Evolutionary conservation across 2,797 vertebrate genomes (phyloP).

Genomic region (Ptychadena robeensis): DNA sequence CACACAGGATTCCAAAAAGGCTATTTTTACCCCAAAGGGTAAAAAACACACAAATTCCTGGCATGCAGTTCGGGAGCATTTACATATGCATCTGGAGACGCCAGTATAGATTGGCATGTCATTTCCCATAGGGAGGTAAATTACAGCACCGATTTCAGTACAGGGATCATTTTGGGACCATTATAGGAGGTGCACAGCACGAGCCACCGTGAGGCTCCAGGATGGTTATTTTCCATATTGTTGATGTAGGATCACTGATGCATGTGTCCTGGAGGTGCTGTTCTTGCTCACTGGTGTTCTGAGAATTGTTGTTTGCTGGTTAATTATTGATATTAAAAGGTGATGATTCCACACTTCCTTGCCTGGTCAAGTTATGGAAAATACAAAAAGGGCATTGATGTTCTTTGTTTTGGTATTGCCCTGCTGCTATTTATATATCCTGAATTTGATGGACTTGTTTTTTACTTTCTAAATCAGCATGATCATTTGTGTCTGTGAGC

Average conservation of each 20-base stretch:
- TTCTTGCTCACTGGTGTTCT: slow-evolving; percentile 44
- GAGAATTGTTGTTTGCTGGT: slow-evolving; percentile 60
- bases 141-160: no score
- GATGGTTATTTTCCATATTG: slow-evolving; percentile 46
- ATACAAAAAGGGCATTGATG: not conserved
- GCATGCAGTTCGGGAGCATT: no score
- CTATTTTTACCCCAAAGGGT: no score
- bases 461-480: not conserved
- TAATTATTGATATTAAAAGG: slow-evolving; percentile 60
- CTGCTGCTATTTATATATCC: not conserved
- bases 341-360: slow-evolving; percentile 59
- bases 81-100: no score
- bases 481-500: no score
- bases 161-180: no score
- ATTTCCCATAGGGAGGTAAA: no score
- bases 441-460: not conserved
- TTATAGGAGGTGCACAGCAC: no score
- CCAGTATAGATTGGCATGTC: no score
- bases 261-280: slow-evolving; percentile 50
- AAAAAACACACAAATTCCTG: no score
- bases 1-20: no score
- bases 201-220: not conserved
- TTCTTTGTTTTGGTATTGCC: slow-evolving; percentile 1
- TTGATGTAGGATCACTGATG: slow-evolving; percentile 53
- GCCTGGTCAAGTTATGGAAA: slow-evolving; percentile 28